Evolutionary conservation across 2,113 vertebrate genomes (phyloP).

Genomic region (Osmerus mordax): DNA sequence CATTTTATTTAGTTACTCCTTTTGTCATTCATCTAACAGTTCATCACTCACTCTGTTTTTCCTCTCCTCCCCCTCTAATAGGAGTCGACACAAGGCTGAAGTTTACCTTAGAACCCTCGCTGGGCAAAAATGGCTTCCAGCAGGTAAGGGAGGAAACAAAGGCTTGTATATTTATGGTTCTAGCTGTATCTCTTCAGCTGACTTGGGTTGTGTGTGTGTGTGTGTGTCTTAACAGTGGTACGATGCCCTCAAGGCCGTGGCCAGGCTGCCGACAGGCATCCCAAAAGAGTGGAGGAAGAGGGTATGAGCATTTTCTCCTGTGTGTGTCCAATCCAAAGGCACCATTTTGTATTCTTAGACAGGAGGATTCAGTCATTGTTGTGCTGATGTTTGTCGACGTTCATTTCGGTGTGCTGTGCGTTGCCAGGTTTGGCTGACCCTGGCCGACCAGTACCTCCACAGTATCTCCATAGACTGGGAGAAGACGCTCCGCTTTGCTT

Average conservation of each 20-base stretch:
- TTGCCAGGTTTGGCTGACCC: slow-evolving; percentile 91
- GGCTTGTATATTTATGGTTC: background rate
- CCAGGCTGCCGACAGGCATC: slow-evolving; percentile 88
- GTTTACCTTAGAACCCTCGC: slow-evolving; percentile 93
- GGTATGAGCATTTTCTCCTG: slow-evolving; percentile 63
- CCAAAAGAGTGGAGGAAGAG: slow-evolving; percentile 96
- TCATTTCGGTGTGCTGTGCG: background rate
- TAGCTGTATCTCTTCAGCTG: background rate
- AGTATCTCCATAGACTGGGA: slow-evolving; percentile 98
- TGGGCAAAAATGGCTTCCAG: slow-evolving; percentile 97
- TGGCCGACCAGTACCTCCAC: slow-evolving; percentile 95
- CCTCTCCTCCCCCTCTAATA: slow-evolving; percentile 42
- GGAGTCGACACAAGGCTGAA: slow-evolving; percentile 96
- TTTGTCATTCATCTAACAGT: background rate
- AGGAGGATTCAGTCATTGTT: background rate
- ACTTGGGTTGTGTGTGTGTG: background rate
- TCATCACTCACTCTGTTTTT: background rate
- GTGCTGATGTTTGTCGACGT: background rate
- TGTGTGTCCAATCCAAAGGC: background rate
- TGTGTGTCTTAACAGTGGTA: slow-evolving; percentile 81
- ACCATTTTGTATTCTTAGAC: background rate
- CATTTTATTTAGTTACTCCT: too few relatives aligned
- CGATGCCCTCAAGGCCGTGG: slow-evolving; percentile 95
- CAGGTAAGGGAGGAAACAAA: slow-evolving; percentile 77
- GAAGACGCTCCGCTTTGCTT: slow-evolving; percentile 96